Evolutionary conservation across 1,140 invertebrate species (phyloP), one percentile per base, ranked within the genome.

Genomic region (Drosophila malerkotliana): DNA sequence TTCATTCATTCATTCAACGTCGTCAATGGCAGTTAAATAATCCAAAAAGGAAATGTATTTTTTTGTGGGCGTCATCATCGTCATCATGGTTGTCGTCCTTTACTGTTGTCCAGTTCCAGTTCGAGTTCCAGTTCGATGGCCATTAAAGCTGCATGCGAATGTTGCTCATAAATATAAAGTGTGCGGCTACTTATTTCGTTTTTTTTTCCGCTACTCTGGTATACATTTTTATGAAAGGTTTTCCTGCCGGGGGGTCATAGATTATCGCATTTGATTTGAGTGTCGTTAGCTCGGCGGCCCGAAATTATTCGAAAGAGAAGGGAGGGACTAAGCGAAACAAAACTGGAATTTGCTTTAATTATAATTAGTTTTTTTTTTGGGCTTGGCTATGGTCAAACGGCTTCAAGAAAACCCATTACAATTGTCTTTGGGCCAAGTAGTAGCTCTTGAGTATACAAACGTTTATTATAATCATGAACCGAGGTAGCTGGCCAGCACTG

Each of bases 81-180:
- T 39, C 32, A 44, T 67, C 47, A 32, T 37, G 58, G 37, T 57
- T 26, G 18, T 32, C 32, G 41, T 39, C 37, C 76, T 15, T 44
- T 53, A 21, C 54, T 77, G 64, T 55, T 59, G 63, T 51, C 54
- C 64, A 76, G 63, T 68, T 76, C 41, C 72, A 47, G 44, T 47
- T 47, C 18, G 52, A 56, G 69, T 64, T 74, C 52, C 72, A 79
- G 48, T 79, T 80, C 72, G 72, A 75, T 68, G 72, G 72, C 78
- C 79, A 81, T 81, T 81, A 81, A 81, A 81, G 79, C 73, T 81
- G 79, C 79, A 77, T 81, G 73, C 68, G 79, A 81, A 81, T 81
- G 79, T 77, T 69, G 57, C 76, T 79, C 77, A 79, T 79, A 79
- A 79, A 79, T 79, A 79, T 79, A 79, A 79, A 79, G 77, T 79